Evolutionary conservation across 2,888 invertebrate species (phyloP), one percentile per base, ranked within the genome.

Genomic region (Loripinus fragilis): DNA sequence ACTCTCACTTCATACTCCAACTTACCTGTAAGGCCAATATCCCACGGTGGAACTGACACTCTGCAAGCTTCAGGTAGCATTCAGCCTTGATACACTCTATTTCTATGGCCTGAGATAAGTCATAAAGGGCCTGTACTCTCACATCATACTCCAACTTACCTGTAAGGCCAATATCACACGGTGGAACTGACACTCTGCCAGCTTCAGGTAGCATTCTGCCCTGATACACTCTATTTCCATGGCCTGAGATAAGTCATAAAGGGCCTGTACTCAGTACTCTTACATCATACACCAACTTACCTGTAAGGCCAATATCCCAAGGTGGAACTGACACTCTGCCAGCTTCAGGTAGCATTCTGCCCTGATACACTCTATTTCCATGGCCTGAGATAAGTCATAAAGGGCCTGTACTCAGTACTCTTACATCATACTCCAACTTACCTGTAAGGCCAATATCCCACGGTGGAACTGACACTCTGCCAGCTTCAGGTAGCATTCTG

Each of bases 111-210:
- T 74, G 72, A 7, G 76, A 64, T 1, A 84, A 41, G 42, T 84
- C 81, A 48, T 79, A 74, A 42, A 76, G 52, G 1, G 74, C 76
- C 66, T 68, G 66, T 17, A 71, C 38, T 20, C 81, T 33, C 41
- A 71, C 65, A 25, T 76, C 77, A 23, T 77, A 65, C 15, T 81
- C 76, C 25, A 81, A 35, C n/a, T n/a, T 23, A 72, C 72, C 72
- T 72, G 72, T 15, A 82, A 60, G 12, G 82, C 82, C 30, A 74
- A 65, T 7, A 84, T 79, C 0, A 81, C 84, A 12, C 71, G 25
- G 65, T 84, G 84, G 33, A 84, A 84, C 48, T 84, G 79, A 45
- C 77, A 75, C 23, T 78, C 75, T 28, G 79, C 76, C n/a, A 84
- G 55, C 33, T 84, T 77, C n/a, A 79, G 25, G 48, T 70, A 84